Evolutionary conservation across 1,140 invertebrate genomes (phyloP).

Genomic region (Trachymyrmex septentrionalis): DNA sequence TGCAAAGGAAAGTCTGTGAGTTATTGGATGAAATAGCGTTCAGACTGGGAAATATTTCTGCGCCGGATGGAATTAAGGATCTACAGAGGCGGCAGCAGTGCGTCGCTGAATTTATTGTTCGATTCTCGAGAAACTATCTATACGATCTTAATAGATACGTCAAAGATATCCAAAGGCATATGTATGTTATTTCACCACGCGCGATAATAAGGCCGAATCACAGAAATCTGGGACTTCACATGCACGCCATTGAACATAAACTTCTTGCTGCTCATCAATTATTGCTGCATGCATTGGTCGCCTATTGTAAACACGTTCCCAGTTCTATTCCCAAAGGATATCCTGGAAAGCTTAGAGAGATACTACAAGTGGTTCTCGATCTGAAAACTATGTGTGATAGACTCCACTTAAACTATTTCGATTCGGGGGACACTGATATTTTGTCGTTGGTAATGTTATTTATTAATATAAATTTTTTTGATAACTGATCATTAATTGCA

Average conservation of each 20-base stretch:
- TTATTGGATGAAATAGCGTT: conserved; percentile 83
- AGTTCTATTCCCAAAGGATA: conserved; percentile 81
- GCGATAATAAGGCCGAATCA: conserved; percentile 73
- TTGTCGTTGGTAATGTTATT: conserved; percentile 75
- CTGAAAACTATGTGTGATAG: conserved; percentile 80
- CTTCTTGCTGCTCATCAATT: conserved; percentile 82
- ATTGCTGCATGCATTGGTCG: conserved; percentile 80
- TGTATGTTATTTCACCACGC: conserved; percentile 73
- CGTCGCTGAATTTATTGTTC: conserved; percentile 81
- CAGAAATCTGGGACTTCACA: conserved; percentile 77
- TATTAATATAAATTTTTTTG: conserved; percentile 43
- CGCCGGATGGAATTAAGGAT: conserved; percentile 84
- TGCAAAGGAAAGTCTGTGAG: conserved; percentile 81
- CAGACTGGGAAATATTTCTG: conserved; percentile 81
- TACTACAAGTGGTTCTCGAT: conserved; percentile 80
- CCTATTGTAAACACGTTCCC: conserved; percentile 84
- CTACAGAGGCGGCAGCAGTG: conserved; percentile 81
- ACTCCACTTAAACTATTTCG: conserved; percentile 81
- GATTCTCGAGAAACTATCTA: conserved; percentile 85
- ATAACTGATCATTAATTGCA: background rate
- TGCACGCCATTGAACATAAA: conserved; percentile 83
- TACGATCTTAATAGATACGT: conserved; percentile 83
- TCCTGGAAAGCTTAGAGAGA: conserved; percentile 82
- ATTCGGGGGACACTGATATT: conserved; percentile 79
- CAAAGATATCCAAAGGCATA: conserved; percentile 79